A percentile compares a stretch with the other conserved stretches of the same genome.
Conservation (phyloP, 2,113 vertebrate species). For the Haplotaxodon microlepis region DNA sequence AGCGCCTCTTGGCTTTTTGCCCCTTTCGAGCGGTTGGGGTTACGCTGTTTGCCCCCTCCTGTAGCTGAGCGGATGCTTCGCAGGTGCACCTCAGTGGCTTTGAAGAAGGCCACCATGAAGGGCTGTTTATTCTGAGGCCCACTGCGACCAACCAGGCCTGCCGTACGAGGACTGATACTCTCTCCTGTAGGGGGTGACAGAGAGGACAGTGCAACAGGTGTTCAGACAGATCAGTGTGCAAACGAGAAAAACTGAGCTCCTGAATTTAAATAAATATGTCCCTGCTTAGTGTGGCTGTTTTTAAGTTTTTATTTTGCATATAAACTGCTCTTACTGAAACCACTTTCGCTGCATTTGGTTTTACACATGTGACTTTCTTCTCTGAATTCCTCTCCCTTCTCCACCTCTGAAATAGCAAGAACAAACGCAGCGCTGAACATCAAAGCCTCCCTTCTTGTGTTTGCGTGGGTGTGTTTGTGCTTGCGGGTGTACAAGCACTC, state of each 20-base stretch:
- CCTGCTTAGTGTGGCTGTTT: not conserved
- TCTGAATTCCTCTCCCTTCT: conserved; percentile 28
- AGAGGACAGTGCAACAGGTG: conserved; percentile 21
- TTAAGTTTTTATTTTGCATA: not conserved
- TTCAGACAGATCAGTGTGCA: not conserved
- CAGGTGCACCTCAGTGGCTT: conserved; percentile 93
- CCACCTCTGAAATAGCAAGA: conserved; percentile 22
- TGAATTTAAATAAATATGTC: not conserved
- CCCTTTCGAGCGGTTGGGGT: conserved; percentile 84
- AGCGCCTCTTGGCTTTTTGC: conserved; percentile 89
- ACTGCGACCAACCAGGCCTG: conserved; percentile 84
- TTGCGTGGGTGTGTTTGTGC: conserved; percentile 23
- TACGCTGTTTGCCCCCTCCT: conserved; percentile 80
- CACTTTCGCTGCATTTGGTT: not conserved
- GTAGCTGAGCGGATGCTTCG: conserved; percentile 86
- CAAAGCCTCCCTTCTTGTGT: conserved; percentile 24
- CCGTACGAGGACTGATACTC: conserved; percentile 87
- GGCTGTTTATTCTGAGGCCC: conserved; percentile 97
- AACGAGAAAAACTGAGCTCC: not conserved
- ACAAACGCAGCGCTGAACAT: conserved; percentile 26
- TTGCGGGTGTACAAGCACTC: not conserved
- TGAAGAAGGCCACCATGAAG: conserved; percentile 98
- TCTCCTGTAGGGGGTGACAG: conserved; percentile 76
- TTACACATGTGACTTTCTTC: conserved; percentile 5
- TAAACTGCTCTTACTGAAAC: not conserved